phyloP scores from a whole-genome alignment of 2,797 vertebrate species.

The Sebastes iracundus region DNA sequence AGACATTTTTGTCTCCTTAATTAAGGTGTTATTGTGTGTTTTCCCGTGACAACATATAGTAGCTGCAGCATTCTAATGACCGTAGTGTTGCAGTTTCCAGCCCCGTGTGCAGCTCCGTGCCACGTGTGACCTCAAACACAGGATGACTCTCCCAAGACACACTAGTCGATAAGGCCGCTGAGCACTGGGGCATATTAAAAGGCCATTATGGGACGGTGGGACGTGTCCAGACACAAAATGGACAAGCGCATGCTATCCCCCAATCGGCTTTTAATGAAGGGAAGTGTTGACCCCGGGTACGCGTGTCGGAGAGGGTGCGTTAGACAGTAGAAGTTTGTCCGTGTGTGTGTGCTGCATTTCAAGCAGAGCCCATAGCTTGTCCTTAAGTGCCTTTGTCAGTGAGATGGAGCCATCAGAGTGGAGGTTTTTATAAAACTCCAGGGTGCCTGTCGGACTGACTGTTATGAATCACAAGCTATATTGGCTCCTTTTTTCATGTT shows the following conservation, averaged over 20 bases:
- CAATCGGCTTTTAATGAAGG: constrained; percentile 68
- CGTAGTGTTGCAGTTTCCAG: constrained; percentile 8
- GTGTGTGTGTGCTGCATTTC: constrained; percentile 20
- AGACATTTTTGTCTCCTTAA: background rate
- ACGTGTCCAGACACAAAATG: constrained; percentile 58
- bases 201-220: constrained; percentile 61
- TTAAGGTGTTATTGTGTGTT: background rate
- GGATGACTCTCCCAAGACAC: constrained; percentile 47
- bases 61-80: constrained; percentile 32
- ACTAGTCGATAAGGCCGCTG: constrained; percentile 58
- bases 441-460: constrained; percentile 46
- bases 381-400: constrained; percentile 58
- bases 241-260: constrained; percentile 48
- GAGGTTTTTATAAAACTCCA: constrained; percentile 51
- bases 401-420: constrained; percentile 58
- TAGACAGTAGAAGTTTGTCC: background rate
- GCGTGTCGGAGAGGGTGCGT: background rate
- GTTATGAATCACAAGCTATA: constrained; percentile 61
- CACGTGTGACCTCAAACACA: constrained; percentile 58
- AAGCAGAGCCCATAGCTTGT: constrained; percentile 24
- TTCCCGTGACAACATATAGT: background rate
- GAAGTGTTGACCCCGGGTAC: constrained; percentile 18
- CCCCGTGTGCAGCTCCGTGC: constrained; percentile 3
- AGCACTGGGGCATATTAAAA: constrained; percentile 75
- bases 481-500: background rate